A percentile compares a stretch with the other conserved stretches of the same genome.
Evolutionary conservation across 2,113 vertebrate genomes (phyloP).

Genomic region (Tichodroma muraria): DNA sequence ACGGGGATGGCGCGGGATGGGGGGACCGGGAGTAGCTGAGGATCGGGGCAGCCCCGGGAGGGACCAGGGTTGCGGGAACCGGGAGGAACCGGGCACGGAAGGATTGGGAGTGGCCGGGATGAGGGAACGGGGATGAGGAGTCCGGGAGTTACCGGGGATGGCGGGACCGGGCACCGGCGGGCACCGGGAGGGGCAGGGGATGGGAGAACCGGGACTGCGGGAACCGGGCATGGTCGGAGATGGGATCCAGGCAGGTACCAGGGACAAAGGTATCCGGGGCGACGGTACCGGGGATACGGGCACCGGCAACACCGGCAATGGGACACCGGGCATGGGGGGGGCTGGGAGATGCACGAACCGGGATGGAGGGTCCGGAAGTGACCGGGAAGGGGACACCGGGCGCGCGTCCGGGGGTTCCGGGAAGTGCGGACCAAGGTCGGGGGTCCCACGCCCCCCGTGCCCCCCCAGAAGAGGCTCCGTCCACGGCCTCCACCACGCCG

Average conservation of each 20-base stretch:
- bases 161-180: neutral
- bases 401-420: neutral
- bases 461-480: constrained; percentile 66
- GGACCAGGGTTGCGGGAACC: no score
- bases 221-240: neutral
- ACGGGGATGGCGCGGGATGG: neutral
- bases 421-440: neutral
- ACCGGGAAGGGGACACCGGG: neutral
- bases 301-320: no score
- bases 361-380: neutral
- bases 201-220: neutral
- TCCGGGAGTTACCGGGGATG: neutral
- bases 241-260: no score
- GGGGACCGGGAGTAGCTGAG: neutral
- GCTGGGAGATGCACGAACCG: no score
- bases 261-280: neutral
- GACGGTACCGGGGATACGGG: neutral
- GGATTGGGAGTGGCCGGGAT: neutral
- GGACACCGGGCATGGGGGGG: no score
- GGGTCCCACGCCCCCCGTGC: neutral
- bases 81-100: neutral
- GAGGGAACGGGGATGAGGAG: neutral
- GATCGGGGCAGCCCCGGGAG: no score
- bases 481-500: constrained; percentile 68
- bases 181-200: neutral